phyloP scores from a whole-genome alignment of 2,113 vertebrate species.

The Chauna torquata region DNA sequence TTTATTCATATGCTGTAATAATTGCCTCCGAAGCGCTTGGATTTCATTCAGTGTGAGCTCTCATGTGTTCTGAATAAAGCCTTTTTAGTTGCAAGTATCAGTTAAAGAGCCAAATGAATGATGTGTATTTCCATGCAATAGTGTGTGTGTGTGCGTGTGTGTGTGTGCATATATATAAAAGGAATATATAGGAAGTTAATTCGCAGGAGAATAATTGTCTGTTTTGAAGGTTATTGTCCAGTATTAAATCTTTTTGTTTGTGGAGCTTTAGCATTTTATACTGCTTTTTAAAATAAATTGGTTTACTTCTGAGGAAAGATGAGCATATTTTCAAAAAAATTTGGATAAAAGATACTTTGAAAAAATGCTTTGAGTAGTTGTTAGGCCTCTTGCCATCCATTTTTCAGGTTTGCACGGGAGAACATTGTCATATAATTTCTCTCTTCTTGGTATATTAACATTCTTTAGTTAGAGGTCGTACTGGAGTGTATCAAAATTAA shows the following conservation, averaged over 20 bases:
- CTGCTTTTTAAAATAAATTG: not conserved
- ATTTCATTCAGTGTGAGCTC: not conserved
- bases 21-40: not conserved
- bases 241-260: not conserved
- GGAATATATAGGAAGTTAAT: not conserved
- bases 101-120: not conserved
- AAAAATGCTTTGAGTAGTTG: not conserved
- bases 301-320: not conserved
- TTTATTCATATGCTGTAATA: not conserved
- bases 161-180: not conserved
- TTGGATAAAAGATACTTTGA: not conserved
- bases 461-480: not conserved
- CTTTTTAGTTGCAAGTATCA: not conserved
- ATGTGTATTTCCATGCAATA: not conserved
- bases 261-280: not conserved
- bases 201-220: not conserved
- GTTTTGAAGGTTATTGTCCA: not conserved
- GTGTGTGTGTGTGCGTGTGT: not conserved
- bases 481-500: not conserved
- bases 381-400: not conserved
- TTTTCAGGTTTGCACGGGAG: not conserved
- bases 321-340: accelerated
- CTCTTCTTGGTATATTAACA: not conserved
- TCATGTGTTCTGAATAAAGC: not conserved
- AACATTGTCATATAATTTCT: accelerated